Base-by-base conservation (phyloP, 2,888 invertebrate species). In the Chironomus riparius region DNA sequence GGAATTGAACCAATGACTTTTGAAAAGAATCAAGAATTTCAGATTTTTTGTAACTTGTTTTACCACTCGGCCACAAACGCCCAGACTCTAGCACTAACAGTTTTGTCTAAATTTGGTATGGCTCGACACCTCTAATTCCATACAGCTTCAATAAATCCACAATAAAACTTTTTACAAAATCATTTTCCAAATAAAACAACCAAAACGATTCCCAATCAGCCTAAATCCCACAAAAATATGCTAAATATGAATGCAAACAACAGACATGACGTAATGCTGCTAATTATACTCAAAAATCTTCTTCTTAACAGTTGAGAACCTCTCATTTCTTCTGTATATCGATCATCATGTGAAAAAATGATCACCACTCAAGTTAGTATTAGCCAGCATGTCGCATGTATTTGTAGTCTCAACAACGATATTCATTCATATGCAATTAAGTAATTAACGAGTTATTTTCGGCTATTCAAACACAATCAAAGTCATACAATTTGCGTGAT, bases 391-490 rank as follows among this genome's bases (percentile, higher is more conserved):
- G 38, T 38, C 38, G 2, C 50, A 50, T 38, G 50, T 50, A 50
- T 50, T n/a, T n/a, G 50, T 50, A 50, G 15, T 6, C 15, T 15
- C 13, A 50, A 50, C 50, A 50, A 15, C n/a, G 24, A 24, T 7
- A 22, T 22, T 21, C 65, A 65, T 70, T 70, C 70, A 70, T 68
- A 68, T 70, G 47, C 70, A 70, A 68, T 68, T 70, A 48, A 70
- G 21, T 47, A 70, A 70, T 70, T 70, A 70, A 70, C 47, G 47
- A 47, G 18, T 18, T 15, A 56, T 38, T 56, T 56, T 56, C 56
- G 56, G 56, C 56, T 15, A n/a, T 18, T 56, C 65, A 13, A 18
- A 70, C 12, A 70, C 70, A 70, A 47, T 21, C 47, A 70, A 47
- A 48, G 5, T 3, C 2, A 24, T 3, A 24, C 22, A 50, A 15